Conservation (phyloP, 2,113 vertebrate genomes). For the Andinoacara biseriatus region DNA sequence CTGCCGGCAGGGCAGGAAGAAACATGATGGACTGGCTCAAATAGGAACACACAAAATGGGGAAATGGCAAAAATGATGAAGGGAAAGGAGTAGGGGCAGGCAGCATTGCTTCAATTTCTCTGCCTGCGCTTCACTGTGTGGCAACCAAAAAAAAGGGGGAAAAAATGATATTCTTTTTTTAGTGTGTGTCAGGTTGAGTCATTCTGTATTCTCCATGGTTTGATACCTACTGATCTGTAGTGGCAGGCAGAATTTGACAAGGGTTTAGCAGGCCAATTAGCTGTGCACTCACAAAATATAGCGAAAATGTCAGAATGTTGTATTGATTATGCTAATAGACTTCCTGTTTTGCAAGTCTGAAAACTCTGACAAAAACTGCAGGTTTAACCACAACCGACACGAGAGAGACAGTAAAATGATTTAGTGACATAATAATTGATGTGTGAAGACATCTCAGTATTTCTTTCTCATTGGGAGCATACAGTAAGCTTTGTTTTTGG, state of each 20-base stretch:
- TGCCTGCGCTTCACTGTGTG: background rate
- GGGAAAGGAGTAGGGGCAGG: background rate
- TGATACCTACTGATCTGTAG: conserved; percentile 11
- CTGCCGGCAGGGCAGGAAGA: conserved; percentile 34
- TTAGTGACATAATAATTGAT: conserved; percentile 35
- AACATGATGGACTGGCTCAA: conserved; percentile 22
- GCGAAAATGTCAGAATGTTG: conserved; percentile 56
- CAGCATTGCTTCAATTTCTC: background rate
- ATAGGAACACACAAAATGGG: conserved; percentile 10
- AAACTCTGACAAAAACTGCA: conserved; percentile 36
- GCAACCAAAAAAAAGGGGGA: background rate
- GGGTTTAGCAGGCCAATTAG: conserved; percentile 55
- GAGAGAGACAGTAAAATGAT: conserved; percentile 41
- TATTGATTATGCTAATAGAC: conserved; percentile 60
- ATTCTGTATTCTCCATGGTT: conserved; percentile 7
- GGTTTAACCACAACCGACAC: conserved; percentile 13
- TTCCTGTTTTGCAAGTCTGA: conserved; percentile 48
- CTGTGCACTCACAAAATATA: conserved; percentile 4
- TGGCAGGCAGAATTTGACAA: conserved; percentile 32
- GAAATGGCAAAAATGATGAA: background rate
- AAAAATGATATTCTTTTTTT: background rate
- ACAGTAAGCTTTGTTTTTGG: background rate
- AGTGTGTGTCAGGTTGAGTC: background rate
- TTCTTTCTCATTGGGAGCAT: background rate
- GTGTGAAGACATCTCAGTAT: conserved; percentile 1